These are phyloP conservation scores for Palloptera scutellata DNA, from an alignment of 2,888 invertebrate species.

Conservation along the genomic window DNA sequence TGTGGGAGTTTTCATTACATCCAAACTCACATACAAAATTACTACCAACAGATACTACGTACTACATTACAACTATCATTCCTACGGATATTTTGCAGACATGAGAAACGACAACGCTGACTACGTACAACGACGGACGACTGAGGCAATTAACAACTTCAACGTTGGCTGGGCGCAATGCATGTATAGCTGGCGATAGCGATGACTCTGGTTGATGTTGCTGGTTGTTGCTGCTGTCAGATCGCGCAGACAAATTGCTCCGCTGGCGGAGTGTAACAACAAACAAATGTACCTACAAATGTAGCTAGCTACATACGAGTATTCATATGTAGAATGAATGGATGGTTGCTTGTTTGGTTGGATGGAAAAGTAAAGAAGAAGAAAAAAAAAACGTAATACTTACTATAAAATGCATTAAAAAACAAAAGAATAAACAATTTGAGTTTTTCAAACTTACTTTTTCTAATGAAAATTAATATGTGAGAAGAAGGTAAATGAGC, in stretches of 20 bases:
- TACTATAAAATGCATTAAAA: slow-evolving; percentile 5
- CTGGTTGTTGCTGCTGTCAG: slow-evolving; percentile 14
- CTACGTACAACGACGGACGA: slow-evolving; percentile 43
- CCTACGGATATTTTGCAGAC: too few relatives aligned
- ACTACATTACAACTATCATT: too few relatives aligned
- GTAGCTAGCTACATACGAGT: too few relatives aligned
- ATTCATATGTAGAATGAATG: not conserved
- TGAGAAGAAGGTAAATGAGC: slow-evolving; percentile 27
- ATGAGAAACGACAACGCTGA: too few relatives aligned
- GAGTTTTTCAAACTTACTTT: not conserved
- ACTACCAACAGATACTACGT: too few relatives aligned
- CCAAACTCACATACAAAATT: too few relatives aligned
- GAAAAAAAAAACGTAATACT: not conserved
- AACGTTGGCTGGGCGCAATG: slow-evolving; percentile 48
- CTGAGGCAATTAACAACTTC: slow-evolving; percentile 54
- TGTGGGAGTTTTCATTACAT: slow-evolving; percentile 30
- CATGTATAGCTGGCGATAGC: slow-evolving; percentile 16
- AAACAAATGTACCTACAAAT: not conserved
- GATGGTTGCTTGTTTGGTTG: too few relatives aligned
- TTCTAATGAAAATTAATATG: slow-evolving; percentile 31
- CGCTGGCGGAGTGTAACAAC: not conserved
- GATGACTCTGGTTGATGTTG: not conserved
- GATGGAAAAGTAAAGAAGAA: not conserved
- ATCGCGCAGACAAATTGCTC: slow-evolving; percentile 47
- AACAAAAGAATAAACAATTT: not conserved